Evolutionary conservation across 2,797 vertebrate genomes (phyloP), one percentile per base, ranked within the genome.

Genomic region (Acanthopagrus latus): DNA sequence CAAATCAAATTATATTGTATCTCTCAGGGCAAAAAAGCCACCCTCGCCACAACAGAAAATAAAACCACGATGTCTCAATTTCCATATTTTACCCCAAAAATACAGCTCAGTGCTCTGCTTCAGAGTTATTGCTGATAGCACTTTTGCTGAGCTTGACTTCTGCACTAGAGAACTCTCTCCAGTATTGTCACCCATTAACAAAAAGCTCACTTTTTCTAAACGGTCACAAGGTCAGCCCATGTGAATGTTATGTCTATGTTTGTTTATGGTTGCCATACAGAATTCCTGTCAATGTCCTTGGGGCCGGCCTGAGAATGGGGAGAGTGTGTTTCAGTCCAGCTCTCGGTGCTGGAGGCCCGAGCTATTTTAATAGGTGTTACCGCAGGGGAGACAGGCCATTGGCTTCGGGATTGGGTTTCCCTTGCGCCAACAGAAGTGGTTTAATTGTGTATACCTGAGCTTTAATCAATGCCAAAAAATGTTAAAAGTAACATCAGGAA

Each of bases 391-490:
- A 86, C 74, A 72, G 85, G 67, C 74, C 86, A 68, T 68, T 88
- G 85, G 89, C 73, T 83, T 86, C 63, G 73, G 83, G 86, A 82
- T 92, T 77, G 76, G 58, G 79, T 94, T 94, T 94, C 90, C 55
- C 86, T 66, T 89, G 74, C 87, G 84, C 91, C 88, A 92, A 93
- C 89, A 93, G 84, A 89, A 88, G 77, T 88, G 85, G 83, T 87
- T 89, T 93, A 89, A 93, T 93, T 90, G 87, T 92, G 87, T 89
- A 82, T 90, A 93, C 87, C 88, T 89, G 89, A 91, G 87, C 89
- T 94, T 89, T 91, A 94, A 94, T 94, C 91, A 92, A 83, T 88
- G 85, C 57, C 80, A 90, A 91, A 87, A 90, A 91, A 84, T 86
- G 74, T 83, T 86, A 63, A 88, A 89, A 87, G 86, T 89, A 87